Percentiles rank a stretch among this genome's conserved stretches.
Evolutionary conservation across 2,113 vertebrate genomes (phyloP).

Genomic region (Panthera uncia): DNA sequence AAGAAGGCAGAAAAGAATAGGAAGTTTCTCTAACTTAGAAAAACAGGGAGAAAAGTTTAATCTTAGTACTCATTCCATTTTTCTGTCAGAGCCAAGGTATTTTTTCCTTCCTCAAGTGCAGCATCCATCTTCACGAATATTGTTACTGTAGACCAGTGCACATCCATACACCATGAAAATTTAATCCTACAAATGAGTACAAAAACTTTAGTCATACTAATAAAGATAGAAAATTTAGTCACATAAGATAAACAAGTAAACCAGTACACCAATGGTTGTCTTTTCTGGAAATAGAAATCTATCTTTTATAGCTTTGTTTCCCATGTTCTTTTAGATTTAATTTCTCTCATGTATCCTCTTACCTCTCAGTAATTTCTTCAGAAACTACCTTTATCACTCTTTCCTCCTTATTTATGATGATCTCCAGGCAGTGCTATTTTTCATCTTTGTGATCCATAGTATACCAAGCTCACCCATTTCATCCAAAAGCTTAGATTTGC

Average conservation of each 20-base stretch:
- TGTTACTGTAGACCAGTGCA: not conserved
- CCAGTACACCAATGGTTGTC: not conserved
- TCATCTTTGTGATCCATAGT: not conserved
- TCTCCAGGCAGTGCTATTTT: not conserved
- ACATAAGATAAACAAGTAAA: not conserved
- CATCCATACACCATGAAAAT: not conserved
- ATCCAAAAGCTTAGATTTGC: not conserved
- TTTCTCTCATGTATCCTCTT: not conserved
- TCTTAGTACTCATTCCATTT: not conserved
- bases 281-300: not conserved
- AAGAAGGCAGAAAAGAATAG: slow-evolving; percentile 12
- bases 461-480: not conserved
- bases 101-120: not conserved
- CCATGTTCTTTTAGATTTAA: slow-evolving; percentile 7
- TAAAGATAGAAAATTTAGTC: not conserved
- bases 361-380: not conserved
- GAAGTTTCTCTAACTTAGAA: not conserved
- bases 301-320: not conserved
- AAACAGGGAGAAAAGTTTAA: not conserved
- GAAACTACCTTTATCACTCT: not conserved
- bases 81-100: not conserved
- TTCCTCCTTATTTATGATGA: not conserved
- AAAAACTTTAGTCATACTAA: not conserved
- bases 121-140: not conserved
- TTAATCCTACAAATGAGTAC: not conserved